Evolutionary conservation across 2,888 invertebrate genomes (phyloP).

Genomic region (Caenorhabditis angaria): DNA sequence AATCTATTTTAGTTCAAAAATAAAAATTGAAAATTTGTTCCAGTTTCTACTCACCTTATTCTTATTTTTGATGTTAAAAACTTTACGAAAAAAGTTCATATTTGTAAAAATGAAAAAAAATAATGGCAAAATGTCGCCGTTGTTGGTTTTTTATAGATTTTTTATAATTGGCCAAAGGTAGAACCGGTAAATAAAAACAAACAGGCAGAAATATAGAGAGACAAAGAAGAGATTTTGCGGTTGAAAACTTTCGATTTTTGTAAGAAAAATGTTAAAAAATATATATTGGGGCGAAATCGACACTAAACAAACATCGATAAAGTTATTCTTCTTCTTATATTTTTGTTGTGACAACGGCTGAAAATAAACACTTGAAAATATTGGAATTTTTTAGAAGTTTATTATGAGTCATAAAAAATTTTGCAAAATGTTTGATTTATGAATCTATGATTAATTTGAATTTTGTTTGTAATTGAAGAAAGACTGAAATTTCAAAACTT

Average conservation of each 20-base stretch:
- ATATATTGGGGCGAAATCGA: neutral
- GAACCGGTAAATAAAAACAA: neutral
- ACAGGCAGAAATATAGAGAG: too few relatives aligned
- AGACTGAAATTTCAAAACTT: too few relatives aligned
- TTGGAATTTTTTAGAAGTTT: too few relatives aligned
- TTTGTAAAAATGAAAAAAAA: neutral
- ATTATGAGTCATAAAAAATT: too few relatives aligned
- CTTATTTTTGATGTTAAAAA: neutral
- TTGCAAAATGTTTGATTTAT: too few relatives aligned
- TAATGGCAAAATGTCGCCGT: neutral
- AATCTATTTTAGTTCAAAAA: neutral
- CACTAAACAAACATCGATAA: neutral
- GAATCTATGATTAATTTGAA: too few relatives aligned
- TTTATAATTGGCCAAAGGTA: slow-evolving; percentile 1
- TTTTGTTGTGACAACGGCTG: too few relatives aligned
- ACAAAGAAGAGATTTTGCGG: too few relatives aligned
- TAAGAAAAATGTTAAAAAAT: neutral
- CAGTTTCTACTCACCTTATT: neutral
- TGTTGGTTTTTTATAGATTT: too few relatives aligned
- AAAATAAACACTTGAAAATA: too few relatives aligned
- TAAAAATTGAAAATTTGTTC: neutral
- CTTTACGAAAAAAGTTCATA: neutral
- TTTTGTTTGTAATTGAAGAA: too few relatives aligned
- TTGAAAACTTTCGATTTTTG: neutral
- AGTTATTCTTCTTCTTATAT: neutral